phyloP scores from a whole-genome alignment of 2,113 vertebrate species.

The Larimichthys polyactis region DNA sequence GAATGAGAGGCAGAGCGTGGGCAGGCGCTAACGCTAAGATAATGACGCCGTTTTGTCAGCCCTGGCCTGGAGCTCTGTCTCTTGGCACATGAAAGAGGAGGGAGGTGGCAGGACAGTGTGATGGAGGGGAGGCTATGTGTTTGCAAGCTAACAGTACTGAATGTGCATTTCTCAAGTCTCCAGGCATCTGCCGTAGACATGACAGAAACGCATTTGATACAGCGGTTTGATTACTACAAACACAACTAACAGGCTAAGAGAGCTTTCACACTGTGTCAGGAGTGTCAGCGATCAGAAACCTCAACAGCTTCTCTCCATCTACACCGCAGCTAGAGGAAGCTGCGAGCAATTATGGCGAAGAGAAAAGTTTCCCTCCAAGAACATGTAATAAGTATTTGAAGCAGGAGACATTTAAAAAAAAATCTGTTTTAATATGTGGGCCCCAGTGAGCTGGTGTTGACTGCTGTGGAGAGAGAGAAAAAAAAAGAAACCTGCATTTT shows the following conservation, averaged over 20 bases:
- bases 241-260: conserved; percentile 37
- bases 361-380: conserved; percentile 43
- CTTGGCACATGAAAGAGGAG: conserved; percentile 67
- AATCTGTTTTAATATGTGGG: conserved; percentile 20
- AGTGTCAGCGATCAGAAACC: conserved; percentile 59
- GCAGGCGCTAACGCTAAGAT: conserved; percentile 73
- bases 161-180: conserved; percentile 33
- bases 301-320: conserved; percentile 48
- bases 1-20: conserved; percentile 75
- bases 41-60: conserved; percentile 79
- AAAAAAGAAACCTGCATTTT: conserved; percentile 29
- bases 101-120: conserved; percentile 47
- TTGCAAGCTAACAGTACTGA: conserved; percentile 21
- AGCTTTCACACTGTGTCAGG: conserved; percentile 45
- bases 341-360: conserved; percentile 39
- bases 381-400: conserved; percentile 39
- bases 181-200: conserved; percentile 16
- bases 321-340: conserved; percentile 11
- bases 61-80: conserved; percentile 67
- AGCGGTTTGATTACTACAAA: conserved; percentile 46
- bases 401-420: conserved; percentile 3
- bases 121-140: conserved; percentile 36
- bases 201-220: conserved; percentile 21
- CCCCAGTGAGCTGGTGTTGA: conserved; percentile 43
- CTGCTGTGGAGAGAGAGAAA: conserved; percentile 15